phyloP scores from a whole-genome alignment of 2,888 invertebrate species.

The Hypsopygia costalis region DNA sequence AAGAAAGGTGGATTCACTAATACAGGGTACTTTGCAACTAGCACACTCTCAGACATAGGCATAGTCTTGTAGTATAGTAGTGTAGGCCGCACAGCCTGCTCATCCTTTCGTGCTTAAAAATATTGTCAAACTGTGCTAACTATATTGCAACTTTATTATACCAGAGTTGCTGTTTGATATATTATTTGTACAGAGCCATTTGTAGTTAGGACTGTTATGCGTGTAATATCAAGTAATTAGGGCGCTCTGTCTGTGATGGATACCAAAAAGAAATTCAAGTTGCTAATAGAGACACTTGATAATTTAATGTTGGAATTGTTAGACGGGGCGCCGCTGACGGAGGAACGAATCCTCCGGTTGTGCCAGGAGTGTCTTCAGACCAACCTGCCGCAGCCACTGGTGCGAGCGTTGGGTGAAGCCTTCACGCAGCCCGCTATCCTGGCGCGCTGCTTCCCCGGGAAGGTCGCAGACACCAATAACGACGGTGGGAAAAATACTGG shows the following conservation, averaged over 20 bases:
- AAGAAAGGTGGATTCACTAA: too few species aligned
- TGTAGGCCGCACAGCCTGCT: too few species aligned
- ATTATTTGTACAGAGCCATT: too few species aligned
- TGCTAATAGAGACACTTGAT: slow-evolving; percentile 30
- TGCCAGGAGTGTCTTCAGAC: slow-evolving; percentile 87
- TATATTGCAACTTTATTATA: too few species aligned
- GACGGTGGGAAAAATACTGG: slow-evolving; percentile 44
- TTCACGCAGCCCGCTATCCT: slow-evolving; percentile 83
- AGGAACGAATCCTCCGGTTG: slow-evolving; percentile 86
- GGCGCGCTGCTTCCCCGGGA: slow-evolving; percentile 84
- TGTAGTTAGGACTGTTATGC: too few species aligned
- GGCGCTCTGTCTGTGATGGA: slow-evolving; percentile 14
- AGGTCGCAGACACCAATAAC: slow-evolving; percentile 38
- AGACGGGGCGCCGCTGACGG: slow-evolving; percentile 83
- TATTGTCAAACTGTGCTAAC: too few species aligned
- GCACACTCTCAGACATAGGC: too few species aligned
- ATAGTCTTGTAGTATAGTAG: too few species aligned
- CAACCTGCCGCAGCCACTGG: slow-evolving; percentile 85
- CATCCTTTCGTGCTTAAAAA: too few species aligned
- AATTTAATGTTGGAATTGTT: slow-evolving; percentile 33
- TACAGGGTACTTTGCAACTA: too few species aligned
- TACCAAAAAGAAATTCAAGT: slow-evolving; percentile 12
- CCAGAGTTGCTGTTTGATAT: too few species aligned
- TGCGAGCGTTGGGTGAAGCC: slow-evolving; percentile 88
- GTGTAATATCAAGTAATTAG: too few species aligned